These are phyloP conservation scores for Pocota personata DNA, from an alignment of 2,888 invertebrate species.

Conservation along the genomic window DNA sequence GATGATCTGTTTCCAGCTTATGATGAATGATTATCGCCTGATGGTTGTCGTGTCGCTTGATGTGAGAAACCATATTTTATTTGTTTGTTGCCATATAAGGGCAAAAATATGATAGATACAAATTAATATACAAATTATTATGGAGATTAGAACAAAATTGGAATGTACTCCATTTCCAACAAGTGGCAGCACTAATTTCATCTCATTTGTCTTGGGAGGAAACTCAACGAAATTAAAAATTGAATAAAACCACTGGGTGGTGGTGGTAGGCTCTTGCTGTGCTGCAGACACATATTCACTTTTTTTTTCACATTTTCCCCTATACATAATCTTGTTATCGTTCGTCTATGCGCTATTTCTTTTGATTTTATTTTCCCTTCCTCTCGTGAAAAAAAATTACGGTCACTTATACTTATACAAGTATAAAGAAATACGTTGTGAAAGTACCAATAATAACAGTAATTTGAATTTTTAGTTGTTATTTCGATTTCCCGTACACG, in stretches of 20 bases:
- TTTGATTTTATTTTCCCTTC: neutral
- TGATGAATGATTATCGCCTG: too few species aligned
- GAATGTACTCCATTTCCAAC: too few species aligned
- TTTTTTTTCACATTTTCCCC: neutral
- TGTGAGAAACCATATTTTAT: too few species aligned
- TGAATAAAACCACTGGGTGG: conserved; percentile 1
- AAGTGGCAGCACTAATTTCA: neutral
- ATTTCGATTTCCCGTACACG: neutral
- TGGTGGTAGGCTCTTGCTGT: neutral
- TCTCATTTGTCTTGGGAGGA: neutral
- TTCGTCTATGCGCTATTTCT: conserved; percentile 9
- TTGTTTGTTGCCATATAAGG: too few species aligned
- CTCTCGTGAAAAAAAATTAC: conserved; percentile 1
- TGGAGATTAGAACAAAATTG: too few species aligned
- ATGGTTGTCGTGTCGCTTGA: too few species aligned
- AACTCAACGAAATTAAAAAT: neutral
- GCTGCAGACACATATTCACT: neutral
- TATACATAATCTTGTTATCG: conserved; percentile 1
- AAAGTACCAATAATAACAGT: conserved; percentile 29
- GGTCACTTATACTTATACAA: neutral
- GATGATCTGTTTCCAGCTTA: too few species aligned
- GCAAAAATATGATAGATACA: too few species aligned
- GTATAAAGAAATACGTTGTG: conserved; percentile 2
- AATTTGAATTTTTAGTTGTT: neutral
- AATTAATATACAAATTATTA: too few species aligned